Percentiles rank a stretch among this genome's conserved stretches.
These are phyloP conservation scores for Hiodon tergisus DNA, from an alignment of 2,113 vertebrate species.

Conservation along the genomic window DNA sequence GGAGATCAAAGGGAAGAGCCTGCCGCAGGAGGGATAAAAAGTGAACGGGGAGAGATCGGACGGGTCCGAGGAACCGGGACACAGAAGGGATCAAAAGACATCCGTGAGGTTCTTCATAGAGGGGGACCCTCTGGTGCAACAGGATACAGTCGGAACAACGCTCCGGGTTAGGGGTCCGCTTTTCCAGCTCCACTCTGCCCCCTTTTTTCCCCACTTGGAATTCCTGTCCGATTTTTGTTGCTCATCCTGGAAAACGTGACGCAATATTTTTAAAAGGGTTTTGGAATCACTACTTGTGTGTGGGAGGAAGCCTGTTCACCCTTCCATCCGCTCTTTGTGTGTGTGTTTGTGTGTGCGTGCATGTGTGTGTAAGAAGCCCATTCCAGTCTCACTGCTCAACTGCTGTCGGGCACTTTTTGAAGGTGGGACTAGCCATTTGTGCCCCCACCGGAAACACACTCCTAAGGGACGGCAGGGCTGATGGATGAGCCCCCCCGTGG, in stretches of 20 bases:
- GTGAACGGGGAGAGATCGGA: neutral
- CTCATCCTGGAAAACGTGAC: conserved; percentile 35
- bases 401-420: conserved; percentile 29
- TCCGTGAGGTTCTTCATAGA: conserved; percentile 6
- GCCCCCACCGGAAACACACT: neutral
- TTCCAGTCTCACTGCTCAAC: conserved; percentile 41
- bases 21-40: conserved; percentile 22
- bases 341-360: neutral
- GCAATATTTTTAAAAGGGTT: conserved; percentile 36
- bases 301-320: conserved; percentile 38
- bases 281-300: conserved; percentile 46
- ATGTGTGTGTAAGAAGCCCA: neutral
- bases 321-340: conserved; percentile 1
- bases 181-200: neutral
- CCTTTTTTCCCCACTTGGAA: neutral
- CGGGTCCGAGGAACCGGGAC: conserved; percentile 20
- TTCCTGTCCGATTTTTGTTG: neutral
- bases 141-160: conserved; percentile 30
- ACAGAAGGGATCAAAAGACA: neutral
- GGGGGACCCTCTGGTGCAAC: conserved; percentile 50
- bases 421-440: no score
- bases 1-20: conserved; percentile 19
- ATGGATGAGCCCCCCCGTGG: no score
- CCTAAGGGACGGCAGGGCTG: neutral
- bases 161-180: neutral